A percentile compares a stretch with the other conserved stretches of the same genome.
Evolutionary conservation across 2,888 invertebrate species (phyloP).

Genomic region (Thereva unica): DNA sequence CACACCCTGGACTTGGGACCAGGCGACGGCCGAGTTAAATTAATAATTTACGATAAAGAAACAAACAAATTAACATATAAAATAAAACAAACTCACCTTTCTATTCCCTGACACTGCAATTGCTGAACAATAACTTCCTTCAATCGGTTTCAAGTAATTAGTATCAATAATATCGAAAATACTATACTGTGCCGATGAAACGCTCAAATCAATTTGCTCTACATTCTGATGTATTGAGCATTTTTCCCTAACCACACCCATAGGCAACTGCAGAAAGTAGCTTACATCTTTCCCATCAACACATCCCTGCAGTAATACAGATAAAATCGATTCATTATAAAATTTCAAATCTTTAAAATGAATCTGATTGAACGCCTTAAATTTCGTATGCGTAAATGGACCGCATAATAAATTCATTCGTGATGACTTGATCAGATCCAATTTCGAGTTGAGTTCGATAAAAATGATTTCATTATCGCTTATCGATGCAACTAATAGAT

Average conservation of each 20-base stretch:
- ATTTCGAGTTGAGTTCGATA: constrained; percentile 51
- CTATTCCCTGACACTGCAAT: constrained; percentile 84
- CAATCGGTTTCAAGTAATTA: constrained; percentile 64
- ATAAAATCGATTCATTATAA: constrained; percentile 68
- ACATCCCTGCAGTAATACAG: constrained; percentile 69
- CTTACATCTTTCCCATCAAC: constrained; percentile 60
- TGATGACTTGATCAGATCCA: constrained; percentile 59
- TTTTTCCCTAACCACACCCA: constrained; percentile 55
- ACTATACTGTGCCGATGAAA: constrained; percentile 55
- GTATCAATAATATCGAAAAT: constrained; percentile 62
- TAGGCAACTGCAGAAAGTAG: constrained; percentile 59
- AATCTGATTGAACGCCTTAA: constrained; percentile 51
- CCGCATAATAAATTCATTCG: constrained; percentile 62
- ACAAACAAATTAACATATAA: neutral
- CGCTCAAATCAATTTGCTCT: constrained; percentile 48
- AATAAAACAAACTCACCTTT: constrained; percentile 47
- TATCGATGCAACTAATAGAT: constrained; percentile 50
- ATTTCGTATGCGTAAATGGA: constrained; percentile 51
- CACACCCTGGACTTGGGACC: too few relatives aligned
- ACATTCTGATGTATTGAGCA: constrained; percentile 52
- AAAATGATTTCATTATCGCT: constrained; percentile 52
- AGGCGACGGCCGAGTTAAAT: too few relatives aligned
- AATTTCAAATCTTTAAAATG: constrained; percentile 73
- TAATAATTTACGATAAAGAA: neutral
- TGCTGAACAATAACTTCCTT: constrained; percentile 68